Conservation (phyloP, 30 jellyfish, hydroid and myxozoan genomes). For the Pseudorhiza aurosa region DNA sequence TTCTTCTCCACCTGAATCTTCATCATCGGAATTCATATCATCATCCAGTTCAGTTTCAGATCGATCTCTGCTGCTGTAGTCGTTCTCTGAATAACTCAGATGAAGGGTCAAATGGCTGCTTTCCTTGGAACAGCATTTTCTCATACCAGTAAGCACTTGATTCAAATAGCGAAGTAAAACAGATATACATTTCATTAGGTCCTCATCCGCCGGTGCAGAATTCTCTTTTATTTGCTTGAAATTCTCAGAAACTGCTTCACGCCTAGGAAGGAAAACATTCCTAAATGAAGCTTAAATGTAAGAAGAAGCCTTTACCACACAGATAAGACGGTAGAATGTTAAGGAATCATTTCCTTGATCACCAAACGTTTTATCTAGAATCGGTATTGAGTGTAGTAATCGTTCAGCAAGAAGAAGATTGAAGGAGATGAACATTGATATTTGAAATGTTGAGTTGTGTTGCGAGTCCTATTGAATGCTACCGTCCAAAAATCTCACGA, state of each 20-base stretch:
- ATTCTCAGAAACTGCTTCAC: slow-evolving; percentile 13
- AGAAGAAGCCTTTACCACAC: no score
- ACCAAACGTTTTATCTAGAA: no score
- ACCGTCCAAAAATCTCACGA: no score
- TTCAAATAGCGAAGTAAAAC: slow-evolving; percentile 25
- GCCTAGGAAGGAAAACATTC: neutral
- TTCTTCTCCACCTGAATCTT: slow-evolving; percentile 81
- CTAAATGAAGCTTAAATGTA: no score
- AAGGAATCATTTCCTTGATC: no score
- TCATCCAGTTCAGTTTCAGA: slow-evolving; percentile 38
- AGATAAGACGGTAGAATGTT: no score
- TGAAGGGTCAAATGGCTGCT: slow-evolving; percentile 12
- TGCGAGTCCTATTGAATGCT: no score
- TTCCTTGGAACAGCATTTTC: slow-evolving; percentile 34
- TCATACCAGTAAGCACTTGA: slow-evolving; percentile 26
- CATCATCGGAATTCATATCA: slow-evolving; percentile 70
- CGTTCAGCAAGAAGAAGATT: no score
- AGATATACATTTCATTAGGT: slow-evolving; percentile 28
- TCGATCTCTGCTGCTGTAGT: slow-evolving; percentile 39
- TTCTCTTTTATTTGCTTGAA: slow-evolving; percentile 5
- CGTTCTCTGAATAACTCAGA: slow-evolving; percentile 38
- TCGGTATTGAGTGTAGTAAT: no score
- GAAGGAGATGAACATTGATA: no score
- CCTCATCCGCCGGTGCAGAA: slow-evolving; percentile 21
- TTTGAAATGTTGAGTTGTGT: no score